Evolutionary conservation across 2,113 vertebrate genomes (phyloP).

Genomic region (Apistogramma diplotaenia): DNA sequence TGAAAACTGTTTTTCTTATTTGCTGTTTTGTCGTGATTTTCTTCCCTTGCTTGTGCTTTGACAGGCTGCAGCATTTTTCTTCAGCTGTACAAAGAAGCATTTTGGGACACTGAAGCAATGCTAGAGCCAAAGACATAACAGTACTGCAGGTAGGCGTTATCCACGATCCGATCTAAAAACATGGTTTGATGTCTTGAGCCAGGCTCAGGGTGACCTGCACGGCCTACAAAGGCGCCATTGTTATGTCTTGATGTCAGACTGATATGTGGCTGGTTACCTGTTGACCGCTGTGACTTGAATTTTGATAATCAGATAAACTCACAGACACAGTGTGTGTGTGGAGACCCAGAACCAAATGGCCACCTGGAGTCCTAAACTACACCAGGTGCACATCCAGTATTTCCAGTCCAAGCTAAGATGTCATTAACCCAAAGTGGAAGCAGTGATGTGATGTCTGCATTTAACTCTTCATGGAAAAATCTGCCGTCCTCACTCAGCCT

Average conservation of each 20-base stretch:
- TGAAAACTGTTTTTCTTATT: background rate
- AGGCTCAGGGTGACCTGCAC: background rate
- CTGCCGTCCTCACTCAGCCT: too few species aligned
- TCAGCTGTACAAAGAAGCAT: background rate
- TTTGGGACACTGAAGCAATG: background rate
- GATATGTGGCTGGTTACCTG: background rate
- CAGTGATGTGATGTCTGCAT: background rate
- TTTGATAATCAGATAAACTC: background rate
- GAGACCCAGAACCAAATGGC: background rate
- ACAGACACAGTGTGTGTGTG: background rate
- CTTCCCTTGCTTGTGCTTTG: background rate
- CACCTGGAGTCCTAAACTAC: background rate
- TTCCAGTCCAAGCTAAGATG: background rate
- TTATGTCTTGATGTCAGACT: background rate
- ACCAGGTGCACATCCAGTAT: background rate
- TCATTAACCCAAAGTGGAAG: background rate
- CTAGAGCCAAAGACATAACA: background rate
- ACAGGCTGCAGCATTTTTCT: background rate
- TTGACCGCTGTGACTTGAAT: background rate
- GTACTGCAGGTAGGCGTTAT: background rate
- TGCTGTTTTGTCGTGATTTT: rapidly evolving
- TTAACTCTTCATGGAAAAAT: background rate
- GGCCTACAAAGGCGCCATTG: background rate
- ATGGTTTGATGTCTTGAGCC: background rate
- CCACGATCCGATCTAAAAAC: too few species aligned